Conservation (phyloP, 2,888 invertebrate species). For the Silvanus unidentatus region DNA sequence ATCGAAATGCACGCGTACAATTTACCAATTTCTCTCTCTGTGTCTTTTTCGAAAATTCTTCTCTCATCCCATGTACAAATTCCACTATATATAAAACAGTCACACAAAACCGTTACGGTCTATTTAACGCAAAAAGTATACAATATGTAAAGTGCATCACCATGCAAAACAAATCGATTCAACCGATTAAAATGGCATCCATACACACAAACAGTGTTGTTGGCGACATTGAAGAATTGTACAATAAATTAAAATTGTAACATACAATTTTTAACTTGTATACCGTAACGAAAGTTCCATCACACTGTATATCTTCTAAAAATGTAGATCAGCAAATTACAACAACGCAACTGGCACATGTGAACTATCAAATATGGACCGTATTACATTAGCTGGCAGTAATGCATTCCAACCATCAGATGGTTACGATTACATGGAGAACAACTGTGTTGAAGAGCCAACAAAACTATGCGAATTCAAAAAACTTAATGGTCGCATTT, state of each 20-base stretch:
- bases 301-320: too few relatives aligned
- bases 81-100: too few relatives aligned
- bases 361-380: constrained; percentile 86
- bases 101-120: constrained; percentile 26
- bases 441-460: constrained; percentile 91
- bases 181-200: constrained; percentile 22
- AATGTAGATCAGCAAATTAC: constrained; percentile 91
- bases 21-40: too few relatives aligned
- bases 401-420: constrained; percentile 57
- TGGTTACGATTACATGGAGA: constrained; percentile 77
- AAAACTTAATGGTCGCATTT: constrained; percentile 77
- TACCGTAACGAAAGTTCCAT: too few relatives aligned
- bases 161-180: constrained; percentile 15
- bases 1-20: too few relatives aligned
- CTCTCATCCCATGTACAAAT: too few relatives aligned
- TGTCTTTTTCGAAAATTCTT: too few relatives aligned
- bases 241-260: too few relatives aligned
- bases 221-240: constrained; percentile 29
- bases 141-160: constrained; percentile 18
- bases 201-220: too few relatives aligned
- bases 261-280: too few relatives aligned
- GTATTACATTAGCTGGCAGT: constrained; percentile 79
- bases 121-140: constrained; percentile 27
- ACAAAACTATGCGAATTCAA: constrained; percentile 91
- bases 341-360: constrained; percentile 80